Base-by-base conservation (phyloP, 64 coral and sea anemone genomes). In the Stichodactyla helianthus region DNA sequence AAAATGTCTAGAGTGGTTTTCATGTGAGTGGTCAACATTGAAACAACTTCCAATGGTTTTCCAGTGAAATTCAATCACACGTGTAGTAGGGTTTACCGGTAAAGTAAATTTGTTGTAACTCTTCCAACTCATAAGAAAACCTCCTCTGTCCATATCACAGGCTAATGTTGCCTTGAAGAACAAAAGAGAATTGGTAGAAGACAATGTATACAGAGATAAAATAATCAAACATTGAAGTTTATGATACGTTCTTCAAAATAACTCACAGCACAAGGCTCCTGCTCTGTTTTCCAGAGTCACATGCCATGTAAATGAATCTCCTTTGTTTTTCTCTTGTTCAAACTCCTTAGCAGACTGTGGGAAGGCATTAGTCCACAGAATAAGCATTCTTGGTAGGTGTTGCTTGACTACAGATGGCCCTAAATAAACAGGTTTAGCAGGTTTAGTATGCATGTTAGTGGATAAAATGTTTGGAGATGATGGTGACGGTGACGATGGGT, bases 291-390 rank as follows among this genome's bases (percentile, higher is more conserved):
- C 97, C n/a, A 99, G 86, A 10, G 97, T 95, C 13, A 95, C 97
- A 77, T 99, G 97, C 97, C 97, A 99, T 28, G 97, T 99, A 59
- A 92, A 99, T 4, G 97, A 77, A 89, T 99, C 97, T 83, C 97
- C 97, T 70, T 90, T 99, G 67, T 7, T 94, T 28, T 95, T 99
- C 90, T 99, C 97, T 12, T 94, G 88, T 78, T 95, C 90, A 93
- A 94, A 94, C 20, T 99, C 97, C 52, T 95, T 94, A 19, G 88
- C 84, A 58, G 93, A 90, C 18, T 88, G 91, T 17, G 97, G 97
- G 58, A 99, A 99, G n/a, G 93, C 85, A 93, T 86, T 93, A 26
- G 93, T 50, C 97, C 97, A 99, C 86, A 99, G 83, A 25, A 79
- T 68, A 65, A 99, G 88, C 90, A 99, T 88, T 57, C 91, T 90